Evolutionary conservation across 2,797 vertebrate genomes (phyloP), one percentile per base, ranked within the genome.

Genomic region (Hemitrygon akajei): DNA sequence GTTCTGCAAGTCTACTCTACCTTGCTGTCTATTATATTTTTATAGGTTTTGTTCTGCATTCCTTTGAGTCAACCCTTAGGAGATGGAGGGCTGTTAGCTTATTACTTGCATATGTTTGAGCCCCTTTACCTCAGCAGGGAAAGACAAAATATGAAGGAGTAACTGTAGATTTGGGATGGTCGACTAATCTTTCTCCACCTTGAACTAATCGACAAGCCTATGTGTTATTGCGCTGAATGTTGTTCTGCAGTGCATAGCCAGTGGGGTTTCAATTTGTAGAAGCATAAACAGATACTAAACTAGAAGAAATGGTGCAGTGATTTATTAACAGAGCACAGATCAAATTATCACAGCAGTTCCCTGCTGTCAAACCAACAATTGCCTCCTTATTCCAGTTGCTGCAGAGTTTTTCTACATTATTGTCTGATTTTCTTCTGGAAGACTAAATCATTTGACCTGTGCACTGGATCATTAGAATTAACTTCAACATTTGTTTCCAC

Each of bases 211-310:
- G 97, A 95, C 96, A 94, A 97, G 97, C 97, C 96, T 96, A 97
- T 97, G 97, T 97, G 97, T 96, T 97, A 97, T 97, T 97, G 96
- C 97, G 96, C 96, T 94, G 94, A 95, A 96, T 96, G 95, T 97
- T 96, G 96, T 96, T 96, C 96, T 95, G 95, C 96, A 95, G 95
- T 94, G 95, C 95, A 95, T 96, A 96, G 97, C 97, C 98, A 98
- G 98, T 98, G 98, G 98, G 98, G 98, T 98, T 99, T 99, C 98
- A 99, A 99, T 99, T 99, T 99, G 98, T 99, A 98, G 98, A 98
- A 98, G 98, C 98, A 99, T 99, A 99, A 99, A 99, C 98, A 99
- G 98, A 99, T 99, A 99, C 98, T 99, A 99, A 99, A 99, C 97
- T 97, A 97, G 97, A 97, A 98, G 97, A 98, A 98, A 98, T 97